Conservation (phyloP, 1,140 invertebrate genomes). For the Globodera ellingtonae region DNA sequence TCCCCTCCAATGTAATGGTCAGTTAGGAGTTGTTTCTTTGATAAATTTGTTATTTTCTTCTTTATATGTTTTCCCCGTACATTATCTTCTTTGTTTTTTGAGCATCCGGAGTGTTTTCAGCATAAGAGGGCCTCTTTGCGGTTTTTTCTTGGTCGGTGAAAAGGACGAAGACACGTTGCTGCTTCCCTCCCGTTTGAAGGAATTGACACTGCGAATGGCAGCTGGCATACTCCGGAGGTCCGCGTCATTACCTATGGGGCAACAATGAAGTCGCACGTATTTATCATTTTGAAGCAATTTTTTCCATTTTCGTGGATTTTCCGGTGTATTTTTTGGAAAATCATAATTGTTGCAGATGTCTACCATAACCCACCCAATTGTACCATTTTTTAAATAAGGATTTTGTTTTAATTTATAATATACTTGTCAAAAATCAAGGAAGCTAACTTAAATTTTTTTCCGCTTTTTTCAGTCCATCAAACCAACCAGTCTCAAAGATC, state of each 20-base stretch:
- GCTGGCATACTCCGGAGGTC: conserved; percentile 25
- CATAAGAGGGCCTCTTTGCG: conserved; percentile 25
- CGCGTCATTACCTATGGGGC: conserved; percentile 19
- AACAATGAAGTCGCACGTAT: background rate
- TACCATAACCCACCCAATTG: no score
- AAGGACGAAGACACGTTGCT: conserved; percentile 3
- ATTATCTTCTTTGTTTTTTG: conserved; percentile 21
- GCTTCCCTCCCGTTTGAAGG: background rate
- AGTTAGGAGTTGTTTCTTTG: no score
- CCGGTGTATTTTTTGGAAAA: no score
- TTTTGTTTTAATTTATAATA: no score
- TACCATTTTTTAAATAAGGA: no score
- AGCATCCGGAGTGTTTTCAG: conserved; percentile 27
- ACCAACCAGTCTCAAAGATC: conserved; percentile 24
- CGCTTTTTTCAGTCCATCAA: no score
- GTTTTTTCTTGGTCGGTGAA: conserved; percentile 11
- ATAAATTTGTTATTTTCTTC: background rate
- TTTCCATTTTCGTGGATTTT: no score
- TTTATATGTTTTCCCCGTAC: background rate
- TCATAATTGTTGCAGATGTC: no score
- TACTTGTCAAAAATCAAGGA: no score
- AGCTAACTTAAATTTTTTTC: no score
- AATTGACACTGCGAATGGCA: conserved; percentile 20
- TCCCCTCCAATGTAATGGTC: no score
- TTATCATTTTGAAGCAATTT: background rate